phyloP scores from a whole-genome alignment of 2,113 vertebrate species.

The Trogon surrucura region DNA sequence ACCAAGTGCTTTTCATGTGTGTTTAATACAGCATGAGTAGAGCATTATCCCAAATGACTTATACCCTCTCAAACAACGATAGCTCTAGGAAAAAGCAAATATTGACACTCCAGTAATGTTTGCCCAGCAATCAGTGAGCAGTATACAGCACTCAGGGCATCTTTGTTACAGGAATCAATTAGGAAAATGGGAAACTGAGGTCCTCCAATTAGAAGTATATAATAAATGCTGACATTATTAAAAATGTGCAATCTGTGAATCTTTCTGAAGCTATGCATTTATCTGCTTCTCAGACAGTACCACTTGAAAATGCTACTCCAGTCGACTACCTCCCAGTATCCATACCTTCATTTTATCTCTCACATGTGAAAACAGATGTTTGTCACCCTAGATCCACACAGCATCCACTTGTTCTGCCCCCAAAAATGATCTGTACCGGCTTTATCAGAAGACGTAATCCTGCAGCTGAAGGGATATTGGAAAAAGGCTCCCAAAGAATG shows the following conservation, averaged over 20 bases:
- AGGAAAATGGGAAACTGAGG: slow-evolving; percentile 69
- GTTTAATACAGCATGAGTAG: slow-evolving; percentile 39
- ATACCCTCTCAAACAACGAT: slow-evolving; percentile 47
- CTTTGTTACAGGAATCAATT: slow-evolving; percentile 73
- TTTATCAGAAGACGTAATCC: not conserved
- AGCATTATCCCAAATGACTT: slow-evolving; percentile 55
- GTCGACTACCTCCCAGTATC: not conserved
- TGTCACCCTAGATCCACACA: not conserved
- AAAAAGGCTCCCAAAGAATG: not conserved
- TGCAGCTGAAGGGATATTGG: not conserved
- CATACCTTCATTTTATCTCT: not conserved
- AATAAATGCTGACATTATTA: slow-evolving; percentile 53
- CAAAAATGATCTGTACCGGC: not conserved
- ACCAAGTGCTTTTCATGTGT: not conserved
- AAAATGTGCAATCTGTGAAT: not conserved
- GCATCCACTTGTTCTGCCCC: not conserved
- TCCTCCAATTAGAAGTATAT: slow-evolving; percentile 59
- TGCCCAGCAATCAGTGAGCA: slow-evolving; percentile 65
- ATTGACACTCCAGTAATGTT: slow-evolving; percentile 74
- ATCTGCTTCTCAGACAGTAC: not conserved
- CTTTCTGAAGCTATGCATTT: slow-evolving; percentile 41
- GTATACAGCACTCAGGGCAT: slow-evolving; percentile 48
- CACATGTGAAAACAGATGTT: not conserved
- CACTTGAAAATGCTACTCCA: not conserved
- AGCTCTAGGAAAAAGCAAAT: slow-evolving; percentile 73